Percentiles rank a stretch among this genome's conserved stretches.
These are phyloP conservation scores for Balanococcus diminutus DNA, from an alignment of 2,888 invertebrate genomes.

Conservation along the genomic window DNA sequence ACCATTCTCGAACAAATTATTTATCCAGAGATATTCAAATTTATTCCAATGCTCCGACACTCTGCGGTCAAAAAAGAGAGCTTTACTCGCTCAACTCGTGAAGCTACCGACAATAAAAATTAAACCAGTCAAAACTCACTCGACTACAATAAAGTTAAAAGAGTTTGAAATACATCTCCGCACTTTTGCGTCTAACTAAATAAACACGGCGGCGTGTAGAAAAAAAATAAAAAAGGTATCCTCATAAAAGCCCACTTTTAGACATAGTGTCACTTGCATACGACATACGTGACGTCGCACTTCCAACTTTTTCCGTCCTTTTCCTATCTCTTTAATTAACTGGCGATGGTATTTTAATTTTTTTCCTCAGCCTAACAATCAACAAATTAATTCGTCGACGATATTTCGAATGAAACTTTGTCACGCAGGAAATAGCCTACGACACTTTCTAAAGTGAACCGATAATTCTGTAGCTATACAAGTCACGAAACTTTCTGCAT, in stretches of 20 bases:
- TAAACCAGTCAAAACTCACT: slow-evolving; percentile 28
- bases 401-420: background rate
- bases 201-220: background rate
- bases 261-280: slow-evolving; percentile 17
- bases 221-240: background rate
- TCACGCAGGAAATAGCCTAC: background rate
- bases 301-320: background rate
- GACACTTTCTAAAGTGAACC: background rate
- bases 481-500: background rate
- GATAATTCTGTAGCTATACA: background rate
- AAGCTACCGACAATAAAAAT: slow-evolving; percentile 21
- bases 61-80: background rate
- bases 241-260: slow-evolving; percentile 24
- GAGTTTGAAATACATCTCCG: background rate
- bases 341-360: background rate
- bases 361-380: background rate
- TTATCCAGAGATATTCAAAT: background rate
- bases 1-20: background rate
- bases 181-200: background rate
- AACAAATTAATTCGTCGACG: background rate
- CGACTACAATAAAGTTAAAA: background rate
- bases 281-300: background rate
- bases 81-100: background rate
- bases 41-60: background rate
- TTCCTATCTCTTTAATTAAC: background rate